Evolutionary conservation across 1,140 invertebrate genomes (phyloP).

Genomic region (Ridgeia piscesae): DNA sequence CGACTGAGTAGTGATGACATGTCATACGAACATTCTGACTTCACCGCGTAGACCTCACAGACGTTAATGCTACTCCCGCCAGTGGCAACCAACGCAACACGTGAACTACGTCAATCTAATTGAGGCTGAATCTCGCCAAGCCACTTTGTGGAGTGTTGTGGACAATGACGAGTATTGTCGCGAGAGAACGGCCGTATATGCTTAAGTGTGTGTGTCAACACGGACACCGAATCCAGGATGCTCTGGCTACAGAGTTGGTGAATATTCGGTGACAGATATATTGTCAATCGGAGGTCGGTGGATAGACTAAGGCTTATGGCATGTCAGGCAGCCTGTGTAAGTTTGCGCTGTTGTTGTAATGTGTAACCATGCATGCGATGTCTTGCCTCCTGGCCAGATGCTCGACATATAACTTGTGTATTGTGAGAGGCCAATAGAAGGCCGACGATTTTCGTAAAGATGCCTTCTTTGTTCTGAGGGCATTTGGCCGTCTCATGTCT

Average conservation of each 20-base stretch:
- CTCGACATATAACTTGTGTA: background rate
- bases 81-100: background rate
- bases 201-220: background rate
- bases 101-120: background rate
- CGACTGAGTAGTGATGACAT: background rate
- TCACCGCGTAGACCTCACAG: background rate
- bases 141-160: background rate
- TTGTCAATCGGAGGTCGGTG: background rate
- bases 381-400: background rate
- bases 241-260: background rate
- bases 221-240: background rate
- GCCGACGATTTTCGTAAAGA: background rate
- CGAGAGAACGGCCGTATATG: background rate
- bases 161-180: background rate
- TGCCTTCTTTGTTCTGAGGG: background rate
- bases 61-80: background rate
- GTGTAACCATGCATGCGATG: background rate
- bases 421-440: background rate
- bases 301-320: background rate
- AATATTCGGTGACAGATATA: background rate
- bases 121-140: background rate
- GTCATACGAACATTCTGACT: background rate
- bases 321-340: background rate
- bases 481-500: background rate
- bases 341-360: background rate